Percentiles rank a stretch among this genome's conserved stretches.
Evolutionary conservation across 2,888 invertebrate species (phyloP).

Genomic region (Ichneumon xanthorius): DNA sequence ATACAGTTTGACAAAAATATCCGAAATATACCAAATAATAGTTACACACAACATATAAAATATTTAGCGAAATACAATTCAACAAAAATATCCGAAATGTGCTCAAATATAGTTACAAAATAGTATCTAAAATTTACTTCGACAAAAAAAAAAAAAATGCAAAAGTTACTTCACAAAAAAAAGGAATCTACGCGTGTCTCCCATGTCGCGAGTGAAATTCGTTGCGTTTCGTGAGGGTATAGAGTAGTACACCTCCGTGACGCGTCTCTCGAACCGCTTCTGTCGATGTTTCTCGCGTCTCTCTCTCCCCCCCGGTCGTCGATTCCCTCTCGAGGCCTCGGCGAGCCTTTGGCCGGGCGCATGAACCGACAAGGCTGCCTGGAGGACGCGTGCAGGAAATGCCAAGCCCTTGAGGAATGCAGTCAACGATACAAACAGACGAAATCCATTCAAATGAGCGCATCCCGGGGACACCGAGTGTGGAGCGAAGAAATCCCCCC

Average conservation of each 20-base stretch:
- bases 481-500: neutral
- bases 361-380: constrained; percentile 78
- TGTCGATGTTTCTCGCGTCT: constrained; percentile 1
- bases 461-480: constrained; percentile 39
- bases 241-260: neutral
- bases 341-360: constrained; percentile 24
- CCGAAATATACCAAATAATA: too few species aligned
- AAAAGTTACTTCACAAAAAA: too few species aligned
- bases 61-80: too few species aligned
- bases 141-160: too few species aligned
- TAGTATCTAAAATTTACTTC: too few species aligned
- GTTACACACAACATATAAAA: too few species aligned
- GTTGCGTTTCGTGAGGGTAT: neutral
- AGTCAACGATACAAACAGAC: constrained; percentile 79
- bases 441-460: constrained; percentile 77
- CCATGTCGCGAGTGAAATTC: neutral
- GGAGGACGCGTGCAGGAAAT: constrained; percentile 81
- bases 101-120: too few species aligned
- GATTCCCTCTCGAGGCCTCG: constrained; percentile 52
- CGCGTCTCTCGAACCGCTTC: neutral
- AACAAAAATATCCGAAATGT: too few species aligned
- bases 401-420: constrained; percentile 80
- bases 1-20: too few species aligned
- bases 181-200: neutral
- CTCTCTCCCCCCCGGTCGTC: neutral